Base-by-base conservation (phyloP, 2,797 vertebrate genomes). In the Thamnophis elegans region DNA sequence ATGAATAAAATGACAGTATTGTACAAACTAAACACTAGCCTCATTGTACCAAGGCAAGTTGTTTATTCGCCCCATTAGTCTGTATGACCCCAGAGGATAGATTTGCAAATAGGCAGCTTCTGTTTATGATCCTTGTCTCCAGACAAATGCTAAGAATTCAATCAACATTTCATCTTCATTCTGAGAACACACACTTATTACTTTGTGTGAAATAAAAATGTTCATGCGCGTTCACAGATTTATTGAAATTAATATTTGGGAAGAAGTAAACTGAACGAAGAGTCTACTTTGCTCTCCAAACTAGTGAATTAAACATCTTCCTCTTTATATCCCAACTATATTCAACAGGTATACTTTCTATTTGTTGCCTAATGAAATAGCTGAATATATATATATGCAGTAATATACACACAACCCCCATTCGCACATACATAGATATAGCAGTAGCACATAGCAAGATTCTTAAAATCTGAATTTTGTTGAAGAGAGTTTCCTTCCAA, bases 1-100 rank as follows among this genome's bases (percentile, higher is more conserved):
- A 65, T 51, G 95, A 93, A 92, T 88, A 32, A 96, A 96, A 91
- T 92, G 96, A 93, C 96, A 94, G 96, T 92, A 97, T 97, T 97
- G 97, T 97, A 85, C 93, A 73, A 20, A 87, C 60, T 91, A 91
- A 97, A 98, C 97, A 98, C 93, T 95, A 96, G 94, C 92, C 93
- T 92, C 96, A 96, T 97, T 98, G 97, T 98, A 92, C 96, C 82
- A 94, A 90, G 95, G 95, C 94, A 93, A 47, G 92, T 97, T 98
- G 97, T 97, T 97, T 97, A 36, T 96, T 94, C 60, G 94, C 94
- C 91, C 96, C 62, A 91, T 88, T 32, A 95, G 92, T 87, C 91
- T 8, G 68, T 60, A 90, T 82, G 54, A 96, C 93, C 93, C 42
- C 90, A 88, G 94, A 73, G 94, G 93, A 94, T 55, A 54, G 90